Base-by-base conservation (phyloP, 2,797 vertebrate genomes). In the Peromyscus aztecus region DNA sequence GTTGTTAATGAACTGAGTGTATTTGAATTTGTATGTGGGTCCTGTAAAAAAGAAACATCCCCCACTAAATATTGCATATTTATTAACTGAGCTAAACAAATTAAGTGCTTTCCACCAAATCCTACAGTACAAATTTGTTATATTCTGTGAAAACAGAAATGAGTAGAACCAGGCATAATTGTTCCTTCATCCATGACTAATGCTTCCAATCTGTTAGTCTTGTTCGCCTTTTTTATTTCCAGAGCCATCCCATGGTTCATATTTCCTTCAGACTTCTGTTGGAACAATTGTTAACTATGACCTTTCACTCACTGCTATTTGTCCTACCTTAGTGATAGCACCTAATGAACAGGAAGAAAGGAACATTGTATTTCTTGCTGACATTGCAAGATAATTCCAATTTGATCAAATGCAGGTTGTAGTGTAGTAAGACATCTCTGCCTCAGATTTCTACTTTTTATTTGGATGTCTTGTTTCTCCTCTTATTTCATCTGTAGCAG, bases 81-180 rank as follows among this genome's bases (percentile, higher is more conserved):
- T 96, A 94, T 87, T 92, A 91, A 95, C 89, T 92, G 24, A 93
- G 78, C 61, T 94, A 97, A 96, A 90, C 43, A 87, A 97, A 85
- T 67, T 67, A 95, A 83, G 1, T 90, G 16, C 37, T 95, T 96
- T 81, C 43, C 17, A 96, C 57, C 37, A 95, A 94, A 93, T 97
- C 46, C 84, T 94, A 75, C 73, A 71, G 31, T 91, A 89, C 55
- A 34, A 93, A 93, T 93, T 95, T 88, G 57, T 91, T 85, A 96
- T 34, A 75, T 82, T 96, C 73, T 65, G 14, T 90, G 81, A 90
- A 93, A 98, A 94, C 46, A 96, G 34, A 96, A 97, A 94, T 97
- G 83, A 95, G 76, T 61, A 94, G 63, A 75, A 95, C 65, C 71
- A 93, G 71, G 40, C 81, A 81, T 96, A 96, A 94, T 94, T 93